Evolutionary conservation across 2,888 invertebrate genomes (phyloP).

Genomic region (Sthenelais limicola): DNA sequence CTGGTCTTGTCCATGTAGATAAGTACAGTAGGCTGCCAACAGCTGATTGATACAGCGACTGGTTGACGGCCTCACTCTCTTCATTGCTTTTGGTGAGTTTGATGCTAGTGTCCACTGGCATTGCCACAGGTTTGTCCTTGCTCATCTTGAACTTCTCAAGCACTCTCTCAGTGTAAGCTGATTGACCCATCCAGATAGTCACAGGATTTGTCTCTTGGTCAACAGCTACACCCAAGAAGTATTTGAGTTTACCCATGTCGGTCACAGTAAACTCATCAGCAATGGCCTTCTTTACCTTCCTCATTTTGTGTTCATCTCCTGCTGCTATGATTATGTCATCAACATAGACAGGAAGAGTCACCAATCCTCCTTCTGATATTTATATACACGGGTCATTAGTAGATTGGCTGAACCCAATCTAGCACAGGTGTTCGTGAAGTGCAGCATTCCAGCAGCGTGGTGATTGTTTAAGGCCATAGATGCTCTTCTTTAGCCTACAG

Average conservation of each 20-base stretch:
- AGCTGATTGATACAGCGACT: conserved; percentile 24
- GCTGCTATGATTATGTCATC: conserved; percentile 44
- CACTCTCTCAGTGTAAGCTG: conserved; percentile 24
- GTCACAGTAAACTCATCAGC: conserved; percentile 44
- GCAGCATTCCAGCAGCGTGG: conserved; percentile 38
- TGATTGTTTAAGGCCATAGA: no score
- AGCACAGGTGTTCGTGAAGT: not conserved
- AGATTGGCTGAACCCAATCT: conserved; percentile 44
- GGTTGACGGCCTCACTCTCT: not conserved
- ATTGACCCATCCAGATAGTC: conserved; percentile 25
- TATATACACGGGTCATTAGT: conserved; percentile 46
- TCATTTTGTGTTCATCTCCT: conserved; percentile 34
- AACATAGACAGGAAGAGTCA: conserved; percentile 47
- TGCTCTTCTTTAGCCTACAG: conserved; percentile 49
- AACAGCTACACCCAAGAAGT: conserved; percentile 39
- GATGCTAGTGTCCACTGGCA: conserved; percentile 2
- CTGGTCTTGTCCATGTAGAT: conserved; percentile 49
- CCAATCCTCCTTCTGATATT: not conserved
- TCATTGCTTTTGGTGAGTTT: conserved; percentile 1
- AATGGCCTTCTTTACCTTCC: conserved; percentile 16
- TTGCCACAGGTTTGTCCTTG: conserved; percentile 21
- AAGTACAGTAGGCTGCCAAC: conserved; percentile 49
- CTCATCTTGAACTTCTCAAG: conserved; percentile 19
- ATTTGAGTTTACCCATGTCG: conserved; percentile 44
- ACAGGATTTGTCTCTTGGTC: not conserved